Evolutionary conservation across 2,797 vertebrate species (phyloP), one percentile per base, ranked within the genome.

Genomic region (Semaprochilodus insignis): DNA sequence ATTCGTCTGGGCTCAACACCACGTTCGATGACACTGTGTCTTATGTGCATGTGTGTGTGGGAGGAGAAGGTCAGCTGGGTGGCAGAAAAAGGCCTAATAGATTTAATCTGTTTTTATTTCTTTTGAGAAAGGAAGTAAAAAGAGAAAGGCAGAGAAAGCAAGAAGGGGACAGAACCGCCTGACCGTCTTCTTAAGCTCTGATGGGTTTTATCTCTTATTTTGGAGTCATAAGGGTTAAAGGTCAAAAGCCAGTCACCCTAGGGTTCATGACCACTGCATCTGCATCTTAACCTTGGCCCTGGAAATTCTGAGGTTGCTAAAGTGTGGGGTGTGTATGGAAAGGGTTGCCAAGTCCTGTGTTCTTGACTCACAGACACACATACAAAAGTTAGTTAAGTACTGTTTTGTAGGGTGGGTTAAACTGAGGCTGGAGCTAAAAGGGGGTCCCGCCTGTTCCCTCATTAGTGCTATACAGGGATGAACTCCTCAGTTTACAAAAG

Each of bases 1-100:
- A 84, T 84, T 84, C 23, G 31, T 77, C 78, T 84, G 66, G 71
- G 73, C 25, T 83, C 69, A 69, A 55, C 36, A 74, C 31, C 62
- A 27, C 40, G 59, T 74, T 77, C 78, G 77, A 75, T 77, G 72
- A 36, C 31, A 66, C 15, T 17, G 27, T 7, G 27, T 31, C 62
- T 31, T 8, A 8, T 31, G 60, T 36, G 63, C 31, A 15, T 65
- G 63, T 66, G 65, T 65, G 63, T 65, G 65, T 36, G 65, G 65
- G 65, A 40, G 65, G 65, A 40, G 7, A 66, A 36, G 65, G 65
- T 66, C 65, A 65, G 27, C 27, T 31, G 62, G 27, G 62, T 65
- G 62, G 34, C 25, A 34, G 27, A 19, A 36, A 66, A 66, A 88
- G 75, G 78, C 65, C 57, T 73, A 81, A 62, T 77, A 63, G 65